These are phyloP conservation scores for Argopecten irradians DNA, from an alignment of 1,140 invertebrate species.

Conservation along the genomic window DNA sequence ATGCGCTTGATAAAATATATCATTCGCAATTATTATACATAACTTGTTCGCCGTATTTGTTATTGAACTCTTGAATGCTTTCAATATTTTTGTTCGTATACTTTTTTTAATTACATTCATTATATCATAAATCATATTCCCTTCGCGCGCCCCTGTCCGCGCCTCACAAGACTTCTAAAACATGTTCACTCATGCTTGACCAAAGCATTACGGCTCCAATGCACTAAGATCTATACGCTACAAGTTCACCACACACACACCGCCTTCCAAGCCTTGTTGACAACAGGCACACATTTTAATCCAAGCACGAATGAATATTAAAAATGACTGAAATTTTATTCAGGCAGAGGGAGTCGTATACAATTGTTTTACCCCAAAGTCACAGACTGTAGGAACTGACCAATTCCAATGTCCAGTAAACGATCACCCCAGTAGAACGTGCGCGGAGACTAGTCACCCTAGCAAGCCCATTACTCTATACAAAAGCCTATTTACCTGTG, in stretches of 20 bases:
- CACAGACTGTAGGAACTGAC: not conserved
- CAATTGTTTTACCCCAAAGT: not conserved
- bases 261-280: not conserved
- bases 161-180: not conserved
- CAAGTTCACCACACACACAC: not conserved
- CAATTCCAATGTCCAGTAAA: not conserved
- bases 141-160: not conserved
- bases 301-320: not conserved
- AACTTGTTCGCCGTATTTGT: no score
- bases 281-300: not conserved
- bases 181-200: not conserved
- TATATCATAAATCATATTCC: not conserved
- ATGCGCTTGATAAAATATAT: no score
- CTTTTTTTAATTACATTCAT: not conserved
- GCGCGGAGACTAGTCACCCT: not conserved
- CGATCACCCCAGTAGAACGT: not conserved
- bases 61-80: not conserved
- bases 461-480: not conserved
- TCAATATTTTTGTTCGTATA: no score
- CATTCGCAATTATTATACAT: no score
- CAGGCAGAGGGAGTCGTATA: not conserved
- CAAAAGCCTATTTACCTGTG: not conserved
- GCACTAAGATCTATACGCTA: not conserved
- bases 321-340: not conserved
- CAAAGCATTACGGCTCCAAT: not conserved